Evolutionary conservation across 1,140 invertebrate genomes (phyloP).

Genomic region (Matsumurasca onukii): DNA sequence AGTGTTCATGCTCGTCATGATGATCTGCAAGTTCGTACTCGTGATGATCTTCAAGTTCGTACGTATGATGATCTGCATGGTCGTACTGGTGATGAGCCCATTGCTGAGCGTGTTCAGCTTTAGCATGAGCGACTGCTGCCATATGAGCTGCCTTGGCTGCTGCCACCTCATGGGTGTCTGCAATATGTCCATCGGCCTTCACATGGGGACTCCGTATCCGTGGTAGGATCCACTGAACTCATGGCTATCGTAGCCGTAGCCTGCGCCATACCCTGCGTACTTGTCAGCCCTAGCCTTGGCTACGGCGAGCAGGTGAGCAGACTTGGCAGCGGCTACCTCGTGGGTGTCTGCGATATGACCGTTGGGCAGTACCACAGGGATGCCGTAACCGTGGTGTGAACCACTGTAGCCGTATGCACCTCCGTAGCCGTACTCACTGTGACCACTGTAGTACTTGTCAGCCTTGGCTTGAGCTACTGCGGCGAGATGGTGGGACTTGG

Average conservation of each 20-base stretch:
- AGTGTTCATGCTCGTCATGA: not conserved
- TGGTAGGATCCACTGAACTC: slow-evolving; percentile 1
- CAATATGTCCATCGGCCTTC: slow-evolving; percentile 25
- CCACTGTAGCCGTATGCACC: slow-evolving; percentile 42
- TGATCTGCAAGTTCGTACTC: not conserved
- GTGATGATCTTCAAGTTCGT: not conserved
- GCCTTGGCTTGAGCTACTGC: slow-evolving; percentile 20
- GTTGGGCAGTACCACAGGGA: slow-evolving; percentile 3
- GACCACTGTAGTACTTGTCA: slow-evolving; percentile 25
- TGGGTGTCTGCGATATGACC: slow-evolving; percentile 37
- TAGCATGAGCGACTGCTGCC: slow-evolving; percentile 28
- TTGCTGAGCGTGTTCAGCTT: slow-evolving; percentile 13
- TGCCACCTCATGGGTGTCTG: slow-evolving; percentile 38
- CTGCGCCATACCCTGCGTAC: slow-evolving; percentile 26
- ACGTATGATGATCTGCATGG: slow-evolving; percentile 1
- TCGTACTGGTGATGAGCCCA: not conserved
- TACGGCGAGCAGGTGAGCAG: slow-evolving; percentile 33
- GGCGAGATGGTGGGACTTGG: slow-evolving; percentile 38
- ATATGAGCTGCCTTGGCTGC: slow-evolving; percentile 39
- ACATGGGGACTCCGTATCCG: slow-evolving; percentile 11
- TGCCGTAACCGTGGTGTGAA: slow-evolving; percentile 30
- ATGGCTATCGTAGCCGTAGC: slow-evolving; percentile 7
- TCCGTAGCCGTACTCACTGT: slow-evolving; percentile 12
- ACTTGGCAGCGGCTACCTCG: slow-evolving; percentile 41
- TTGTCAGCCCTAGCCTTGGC: slow-evolving; percentile 31